These are phyloP conservation scores for Chymomyza amoena DNA, from an alignment of 2,888 invertebrate genomes.

Conservation along the genomic window DNA sequence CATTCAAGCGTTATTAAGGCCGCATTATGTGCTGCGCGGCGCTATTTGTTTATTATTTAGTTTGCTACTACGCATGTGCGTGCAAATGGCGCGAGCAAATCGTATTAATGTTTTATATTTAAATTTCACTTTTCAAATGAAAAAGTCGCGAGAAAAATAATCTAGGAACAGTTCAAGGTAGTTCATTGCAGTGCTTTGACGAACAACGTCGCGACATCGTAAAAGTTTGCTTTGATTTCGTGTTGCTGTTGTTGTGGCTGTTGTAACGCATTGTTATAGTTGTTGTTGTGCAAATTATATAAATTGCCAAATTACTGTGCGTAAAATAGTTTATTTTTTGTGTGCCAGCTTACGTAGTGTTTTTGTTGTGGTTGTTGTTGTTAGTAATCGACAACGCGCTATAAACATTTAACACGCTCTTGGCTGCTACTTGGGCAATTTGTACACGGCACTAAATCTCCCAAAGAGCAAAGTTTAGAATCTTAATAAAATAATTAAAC, in stretches of 20 bases:
- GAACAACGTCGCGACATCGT: slow-evolving; percentile 44
- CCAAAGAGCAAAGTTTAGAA: slow-evolving; percentile 23
- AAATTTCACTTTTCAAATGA: slow-evolving; percentile 46
- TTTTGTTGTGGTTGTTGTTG: slow-evolving; percentile 16
- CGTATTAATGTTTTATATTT: slow-evolving; percentile 27
- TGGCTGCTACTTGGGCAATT: slow-evolving; percentile 50
- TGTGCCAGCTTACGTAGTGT: slow-evolving; percentile 22
- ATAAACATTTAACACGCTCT: slow-evolving; percentile 47
- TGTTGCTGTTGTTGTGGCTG: slow-evolving; percentile 15
- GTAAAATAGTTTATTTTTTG: not conserved
- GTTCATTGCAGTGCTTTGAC: slow-evolving; percentile 59
- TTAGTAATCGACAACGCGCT: slow-evolving; percentile 31
- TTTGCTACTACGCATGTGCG: slow-evolving; percentile 33
- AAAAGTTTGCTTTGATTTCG: slow-evolving; percentile 31
- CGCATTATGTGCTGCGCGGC: slow-evolving; percentile 9
- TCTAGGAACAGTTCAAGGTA: slow-evolving; percentile 58
- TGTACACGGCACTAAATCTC: slow-evolving; percentile 46
- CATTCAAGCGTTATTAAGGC: slow-evolving; percentile 25
- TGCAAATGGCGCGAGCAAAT: slow-evolving; percentile 39
- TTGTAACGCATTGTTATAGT: slow-evolving; percentile 10
- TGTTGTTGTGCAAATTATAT: slow-evolving; percentile 39
- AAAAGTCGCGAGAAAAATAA: slow-evolving; percentile 8
- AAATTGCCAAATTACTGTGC: slow-evolving; percentile 33
- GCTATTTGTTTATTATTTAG: not conserved
- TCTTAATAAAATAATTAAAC: slow-evolving; percentile 10